phyloP scores from a whole-genome alignment of 2,113 vertebrate species.

The Prochilodus magdalenae region DNA sequence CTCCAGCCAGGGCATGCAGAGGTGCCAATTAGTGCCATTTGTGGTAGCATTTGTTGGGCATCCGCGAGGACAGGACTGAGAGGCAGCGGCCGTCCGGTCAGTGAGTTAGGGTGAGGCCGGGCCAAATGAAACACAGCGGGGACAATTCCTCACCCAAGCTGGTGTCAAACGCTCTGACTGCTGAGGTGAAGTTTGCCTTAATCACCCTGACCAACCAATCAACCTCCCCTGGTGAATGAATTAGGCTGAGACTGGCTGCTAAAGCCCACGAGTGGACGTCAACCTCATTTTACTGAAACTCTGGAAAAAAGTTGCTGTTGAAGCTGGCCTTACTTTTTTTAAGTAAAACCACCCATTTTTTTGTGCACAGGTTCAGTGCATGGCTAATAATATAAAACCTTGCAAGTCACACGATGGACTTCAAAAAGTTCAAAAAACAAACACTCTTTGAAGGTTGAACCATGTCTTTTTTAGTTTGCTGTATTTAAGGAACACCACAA shows the following conservation, averaged over 20 bases:
- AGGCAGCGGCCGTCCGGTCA: slow-evolving; percentile 56
- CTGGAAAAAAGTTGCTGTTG: slow-evolving; percentile 12
- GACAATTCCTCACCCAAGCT: slow-evolving; percentile 70
- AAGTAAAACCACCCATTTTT: no score
- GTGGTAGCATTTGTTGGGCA: slow-evolving; percentile 74
- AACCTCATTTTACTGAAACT: background rate
- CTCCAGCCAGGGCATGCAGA: slow-evolving; percentile 74
- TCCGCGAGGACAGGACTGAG: slow-evolving; percentile 61
- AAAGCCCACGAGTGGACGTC: slow-evolving; percentile 7
- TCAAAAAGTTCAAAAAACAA: background rate
- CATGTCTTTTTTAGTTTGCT: no score
- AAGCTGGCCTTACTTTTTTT: background rate
- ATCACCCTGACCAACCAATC: slow-evolving; percentile 54
- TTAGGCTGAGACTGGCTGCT: background rate
- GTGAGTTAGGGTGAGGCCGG: slow-evolving; percentile 53
- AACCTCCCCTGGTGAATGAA: slow-evolving; percentile 39
- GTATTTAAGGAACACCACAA: no score
- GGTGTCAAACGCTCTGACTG: slow-evolving; percentile 75
- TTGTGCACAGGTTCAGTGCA: no score
- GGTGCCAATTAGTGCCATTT: slow-evolving; percentile 84
- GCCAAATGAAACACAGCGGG: slow-evolving; percentile 69
- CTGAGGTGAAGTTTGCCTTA: slow-evolving; percentile 51
- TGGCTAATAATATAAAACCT: no score
- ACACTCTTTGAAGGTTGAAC: no score
- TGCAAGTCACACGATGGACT: background rate